Base-by-base conservation (phyloP, 2,888 invertebrate species). In the Lasioglossum zephyrum region DNA sequence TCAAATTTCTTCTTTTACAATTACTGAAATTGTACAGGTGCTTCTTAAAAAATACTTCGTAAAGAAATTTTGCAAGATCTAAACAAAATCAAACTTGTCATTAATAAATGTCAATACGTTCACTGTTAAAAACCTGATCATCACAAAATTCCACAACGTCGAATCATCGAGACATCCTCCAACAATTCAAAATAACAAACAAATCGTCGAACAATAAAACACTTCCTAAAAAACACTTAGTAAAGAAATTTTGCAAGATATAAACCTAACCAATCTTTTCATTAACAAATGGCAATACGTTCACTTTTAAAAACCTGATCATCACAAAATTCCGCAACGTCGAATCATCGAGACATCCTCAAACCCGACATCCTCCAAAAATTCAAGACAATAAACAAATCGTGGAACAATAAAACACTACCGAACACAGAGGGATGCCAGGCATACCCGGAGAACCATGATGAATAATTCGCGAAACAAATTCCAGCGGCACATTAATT, bases 401-500 rank as follows among this genome's bases (percentile, higher is more conserved):
- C 53, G 22, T 31, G 16, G 13, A 60, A 31, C 26, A 60, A 60
- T 60, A 60, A 60, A 60, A 60, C 60, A 60, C 26, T 4, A 26
- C n/a, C 13, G 13, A 60, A 60, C 60, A 16, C 60, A 2, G 31
- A 13, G 60, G 60, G 60, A 26, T 31, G 60, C 60, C 60, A 1
- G n/a, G 16, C 13, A 13, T 26, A 13, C 26, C 4, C 16, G 31
- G 31, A 31, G 26, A 16, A 60, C 13, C 60, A 13, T 31, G 60
- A 16, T 26, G 60, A 60, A 60, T 60, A 60, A 60, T 60, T 60
- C 16, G 16, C 26, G 60, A 60, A 60, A 60, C 31, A 60, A 60
- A 60, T 60, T 60, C 60, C 60, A 26, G 60, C 13, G 60, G 60
- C 60, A 26, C 60, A 60, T 60, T 60, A 60, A 60, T 60, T 26